These are phyloP conservation scores for Nemoura dubitans DNA, from an alignment of 2,888 invertebrate genomes.

Conservation along the genomic window DNA sequence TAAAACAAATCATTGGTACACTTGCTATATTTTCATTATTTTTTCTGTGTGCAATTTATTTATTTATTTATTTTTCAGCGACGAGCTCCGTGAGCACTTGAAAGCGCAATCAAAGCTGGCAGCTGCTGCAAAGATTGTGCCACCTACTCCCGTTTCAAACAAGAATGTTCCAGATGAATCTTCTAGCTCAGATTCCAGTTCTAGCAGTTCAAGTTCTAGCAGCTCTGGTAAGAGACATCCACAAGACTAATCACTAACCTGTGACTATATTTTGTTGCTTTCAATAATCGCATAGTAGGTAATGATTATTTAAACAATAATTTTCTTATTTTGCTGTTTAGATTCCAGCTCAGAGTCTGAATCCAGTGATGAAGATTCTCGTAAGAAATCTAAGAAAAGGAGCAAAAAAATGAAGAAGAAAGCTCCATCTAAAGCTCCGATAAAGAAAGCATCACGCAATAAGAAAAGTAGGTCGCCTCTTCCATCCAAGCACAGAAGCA, in stretches of 20 bases:
- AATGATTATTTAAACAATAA: conserved; percentile 1
- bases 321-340: conserved; percentile 32
- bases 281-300: too few species aligned
- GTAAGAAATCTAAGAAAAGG: conserved; percentile 51
- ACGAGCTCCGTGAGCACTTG: conserved; percentile 88
- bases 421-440: conserved; percentile 17
- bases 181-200: conserved; percentile 56
- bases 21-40: conserved; percentile 31
- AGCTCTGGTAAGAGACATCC: conserved; percentile 49
- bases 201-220: conserved; percentile 57
- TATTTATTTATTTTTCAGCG: conserved; percentile 60
- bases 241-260: too few species aligned
- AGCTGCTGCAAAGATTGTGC: conserved; percentile 52
- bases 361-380: conserved; percentile 51
- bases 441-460: conserved; percentile 31
- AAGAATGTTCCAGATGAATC: conserved; percentile 50
- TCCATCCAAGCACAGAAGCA: conserved; percentile 26
- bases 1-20: conserved; percentile 47
- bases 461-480: conserved; percentile 47
- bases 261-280: too few species aligned
- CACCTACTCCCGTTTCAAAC: conserved; percentile 48
- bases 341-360: conserved; percentile 54
- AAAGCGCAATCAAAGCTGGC: conserved; percentile 77
- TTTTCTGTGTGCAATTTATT: conserved; percentile 1
- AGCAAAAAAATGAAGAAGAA: conserved; percentile 52